A percentile compares a stretch with the other conserved stretches of the same genome.
These are phyloP conservation scores for Sphaerophoria taeniata DNA, from an alignment of 2,888 invertebrate genomes.

Conservation along the genomic window DNA sequence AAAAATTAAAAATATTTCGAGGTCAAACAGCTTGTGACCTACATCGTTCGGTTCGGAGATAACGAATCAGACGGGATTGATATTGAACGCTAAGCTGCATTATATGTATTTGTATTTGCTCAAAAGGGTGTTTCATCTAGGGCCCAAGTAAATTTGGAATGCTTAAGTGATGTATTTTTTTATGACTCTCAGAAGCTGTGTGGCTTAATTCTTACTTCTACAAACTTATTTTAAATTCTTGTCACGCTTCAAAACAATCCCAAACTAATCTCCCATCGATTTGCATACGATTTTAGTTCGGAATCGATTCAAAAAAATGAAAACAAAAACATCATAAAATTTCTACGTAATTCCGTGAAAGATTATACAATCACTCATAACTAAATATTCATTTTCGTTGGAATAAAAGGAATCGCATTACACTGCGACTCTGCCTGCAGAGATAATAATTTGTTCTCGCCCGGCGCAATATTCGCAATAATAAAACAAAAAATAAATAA, in stretches of 20 bases:
- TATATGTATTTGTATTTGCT: not conserved
- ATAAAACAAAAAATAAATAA: not conserved
- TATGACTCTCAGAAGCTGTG: too few relatives aligned
- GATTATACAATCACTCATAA: conserved; percentile 10
- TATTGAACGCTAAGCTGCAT: conserved; percentile 2
- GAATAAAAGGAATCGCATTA: conserved; percentile 33
- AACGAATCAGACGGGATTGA: conserved; percentile 12
- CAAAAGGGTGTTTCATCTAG: not conserved
- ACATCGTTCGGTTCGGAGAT: conserved; percentile 28
- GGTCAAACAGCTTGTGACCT: conserved; percentile 35
- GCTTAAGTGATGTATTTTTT: too few relatives aligned
- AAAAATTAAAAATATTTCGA: conserved; percentile 22
- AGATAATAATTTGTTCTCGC: not conserved
- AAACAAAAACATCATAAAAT: not conserved
- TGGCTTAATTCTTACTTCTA: too few relatives aligned
- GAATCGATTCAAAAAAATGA: conserved; percentile 9
- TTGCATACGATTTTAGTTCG: not conserved
- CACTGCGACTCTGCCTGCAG: conserved; percentile 16
- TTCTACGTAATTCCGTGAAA: conserved; percentile 24
- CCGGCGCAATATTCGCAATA: too few relatives aligned
- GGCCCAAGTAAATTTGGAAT: not conserved
- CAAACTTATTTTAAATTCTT: too few relatives aligned
- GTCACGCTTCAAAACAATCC: not conserved
- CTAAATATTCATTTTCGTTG: not conserved
- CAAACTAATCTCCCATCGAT: not conserved